Evolutionary conservation across 2,113 vertebrate genomes (phyloP), one percentile per base, ranked within the genome.

Genomic region (Prolemur simus): DNA sequence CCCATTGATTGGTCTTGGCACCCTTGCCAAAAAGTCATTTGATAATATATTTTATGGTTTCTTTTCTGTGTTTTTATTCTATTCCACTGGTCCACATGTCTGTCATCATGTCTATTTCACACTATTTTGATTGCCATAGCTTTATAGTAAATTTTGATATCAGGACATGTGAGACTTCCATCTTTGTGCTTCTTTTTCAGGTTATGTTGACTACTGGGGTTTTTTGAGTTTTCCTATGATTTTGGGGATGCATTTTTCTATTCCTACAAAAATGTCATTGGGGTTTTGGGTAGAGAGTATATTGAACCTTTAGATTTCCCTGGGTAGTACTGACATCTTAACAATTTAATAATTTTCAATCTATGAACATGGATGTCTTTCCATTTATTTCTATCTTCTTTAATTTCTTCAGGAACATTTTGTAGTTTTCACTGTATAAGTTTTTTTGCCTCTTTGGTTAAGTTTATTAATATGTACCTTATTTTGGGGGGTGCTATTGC

Each of bases 381-480:
- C 4, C 34, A 81, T 42, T 92, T 42, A 90, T 60, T 58, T 91
- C 0, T 21, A 3, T 90, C 52, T 47, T 93, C 47, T n/a, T 76
- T 87, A 91, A 64, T 56, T 85, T 94, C 49, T 81, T 58, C 25
- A 89, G 47, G 23, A 68, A 45, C 2, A 89, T 60, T 74, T 86
- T 93, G 47, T 80, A 56, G 6, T 69, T 86, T 69, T 42, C n/a
- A 93, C 6, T 81, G 8, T 80, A 34, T 1, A 78, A 42, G 25
- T 85, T 2, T 85, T 78, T 78, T 73, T 56, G n/a, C 17, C 32
- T 37, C 18, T 29, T 87, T 68, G 42, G 17, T 83, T 54, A 9
- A 82, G 39, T 39, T 88, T 87, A 81, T 94, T 94, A 23, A 39
- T 58, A 73, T 66, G 14, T 83, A 34, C 88, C 86, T 89, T 73